Base-by-base conservation (phyloP, 2,113 vertebrate genomes). In the Psammodynastes pulverulentus region DNA sequence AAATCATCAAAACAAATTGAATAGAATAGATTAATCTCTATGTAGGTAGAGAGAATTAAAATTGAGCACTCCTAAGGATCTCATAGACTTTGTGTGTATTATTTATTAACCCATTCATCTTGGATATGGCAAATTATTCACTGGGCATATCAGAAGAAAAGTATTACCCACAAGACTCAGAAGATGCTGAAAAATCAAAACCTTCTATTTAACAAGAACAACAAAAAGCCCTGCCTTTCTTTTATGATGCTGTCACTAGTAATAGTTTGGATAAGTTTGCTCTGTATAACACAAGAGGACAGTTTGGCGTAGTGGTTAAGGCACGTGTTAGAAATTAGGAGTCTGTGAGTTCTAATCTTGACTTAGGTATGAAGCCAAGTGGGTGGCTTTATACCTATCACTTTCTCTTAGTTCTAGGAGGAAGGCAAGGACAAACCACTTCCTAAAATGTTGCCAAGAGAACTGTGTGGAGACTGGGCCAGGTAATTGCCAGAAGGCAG, bases 81-180 rank as follows among this genome's bases (percentile, higher is more conserved):
- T 91, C 26, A 92, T 90, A 79, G 23, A 79, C 34, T 79, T 79
- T 93, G 24, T 45, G 17, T 89, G 95, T 90, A 79, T 91, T 84
- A 3, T 88, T 89, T n/a, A 87, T n/a, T 96, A 93, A 95, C 89
- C 90, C 49, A 56, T 52, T 58, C 45, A 0, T 90, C 1, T 0
- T 95, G 91, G 94, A 94, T 95, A 93, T 91, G 88, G 93, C 87
- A 43, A 72, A 90, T 91, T 93, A 4, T 13, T 94, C 87, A 90
- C 88, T 94, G 90, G 88, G 21, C 23, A 90, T n/a, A 89, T 84
- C 79, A 9, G 89, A 92, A 94, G 93, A 85, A 92, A 89, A 89
- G n/a, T 1, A 2, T 1, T 45, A 89, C 5, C 79, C 3, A 12
- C 26, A 86, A 90, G 39, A 92, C 79, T 23, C 1, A 49, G 51